phyloP scores from a whole-genome alignment of 1,140 invertebrate species.

The Musca vetustissima region DNA sequence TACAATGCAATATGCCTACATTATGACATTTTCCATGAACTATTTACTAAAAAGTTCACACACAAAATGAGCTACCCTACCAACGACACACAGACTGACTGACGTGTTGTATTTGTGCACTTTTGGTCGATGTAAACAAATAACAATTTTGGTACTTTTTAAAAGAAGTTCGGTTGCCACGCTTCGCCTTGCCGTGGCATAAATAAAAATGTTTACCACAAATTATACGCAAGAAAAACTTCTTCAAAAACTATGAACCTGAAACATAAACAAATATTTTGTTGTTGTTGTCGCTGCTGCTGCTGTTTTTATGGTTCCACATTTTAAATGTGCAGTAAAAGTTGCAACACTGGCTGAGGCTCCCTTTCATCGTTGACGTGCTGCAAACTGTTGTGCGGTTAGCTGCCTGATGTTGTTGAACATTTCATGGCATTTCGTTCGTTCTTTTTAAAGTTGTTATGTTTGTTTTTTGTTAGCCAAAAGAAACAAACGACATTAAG shows the following conservation, averaged over 20 bases:
- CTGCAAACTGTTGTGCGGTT: background rate
- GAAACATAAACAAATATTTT: background rate
- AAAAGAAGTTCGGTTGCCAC: too few relatives aligned
- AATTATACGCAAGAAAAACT: conserved; percentile 8
- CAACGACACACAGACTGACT: too few relatives aligned
- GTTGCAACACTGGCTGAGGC: too few relatives aligned
- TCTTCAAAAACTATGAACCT: too few relatives aligned
- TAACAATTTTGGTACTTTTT: too few relatives aligned
- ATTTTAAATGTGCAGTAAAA: too few relatives aligned
- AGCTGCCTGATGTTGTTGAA: background rate
- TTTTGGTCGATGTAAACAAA: too few relatives aligned
- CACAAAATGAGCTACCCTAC: too few relatives aligned
- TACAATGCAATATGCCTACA: background rate
- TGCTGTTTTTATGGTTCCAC: conserved; percentile 4
- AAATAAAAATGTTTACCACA: conserved; percentile 5
- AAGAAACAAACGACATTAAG: background rate
- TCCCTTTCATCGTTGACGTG: too few relatives aligned
- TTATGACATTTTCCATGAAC: background rate
- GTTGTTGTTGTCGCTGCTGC: background rate
- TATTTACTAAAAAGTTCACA: too few relatives aligned
- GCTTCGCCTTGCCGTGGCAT: background rate
- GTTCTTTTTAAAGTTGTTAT: background rate
- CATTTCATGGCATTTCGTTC: background rate
- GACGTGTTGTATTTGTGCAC: too few relatives aligned
- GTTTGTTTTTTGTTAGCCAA: background rate